phyloP scores from a whole-genome alignment of 2,113 vertebrate species.

The Rafetus swinhoei region DNA sequence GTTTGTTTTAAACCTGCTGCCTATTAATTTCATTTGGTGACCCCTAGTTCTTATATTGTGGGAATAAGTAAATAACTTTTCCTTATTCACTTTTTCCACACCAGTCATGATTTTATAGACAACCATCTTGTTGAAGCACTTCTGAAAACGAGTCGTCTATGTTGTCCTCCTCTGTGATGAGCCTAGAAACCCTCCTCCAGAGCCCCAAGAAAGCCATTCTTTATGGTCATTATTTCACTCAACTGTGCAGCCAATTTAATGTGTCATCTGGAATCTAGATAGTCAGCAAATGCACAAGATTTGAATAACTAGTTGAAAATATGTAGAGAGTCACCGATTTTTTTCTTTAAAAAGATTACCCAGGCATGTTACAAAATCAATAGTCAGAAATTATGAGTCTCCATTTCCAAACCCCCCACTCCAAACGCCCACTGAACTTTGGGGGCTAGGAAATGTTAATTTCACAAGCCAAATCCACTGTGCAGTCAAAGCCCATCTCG shows the following conservation, averaged over 20 bases:
- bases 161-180: constrained; percentile 44
- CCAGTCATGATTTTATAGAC: too few relatives aligned
- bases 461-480: background rate
- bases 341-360: background rate
- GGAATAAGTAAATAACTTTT: too few relatives aligned
- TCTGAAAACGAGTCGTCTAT: constrained; percentile 51
- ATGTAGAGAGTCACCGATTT: background rate
- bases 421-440: background rate
- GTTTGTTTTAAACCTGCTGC: too few relatives aligned
- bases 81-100: too few relatives aligned
- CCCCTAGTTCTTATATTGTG: too few relatives aligned
- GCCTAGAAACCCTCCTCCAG: constrained; percentile 53
- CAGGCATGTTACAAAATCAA: background rate
- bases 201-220: constrained; percentile 64
- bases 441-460: background rate
- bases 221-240: constrained; percentile 70
- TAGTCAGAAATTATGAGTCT: rapidly evolving
- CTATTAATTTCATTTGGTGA: too few relatives aligned
- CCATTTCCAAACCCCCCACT: background rate
- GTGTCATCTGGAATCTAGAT: constrained; percentile 64
- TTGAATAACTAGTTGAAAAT: constrained; percentile 45
- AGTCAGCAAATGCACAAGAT: constrained; percentile 31
- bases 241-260: constrained; percentile 62
- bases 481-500: background rate
- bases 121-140: constrained; percentile 28